Conservation (phyloP, 2,113 vertebrate species). For the Micronycteris hirsuta region DNA sequence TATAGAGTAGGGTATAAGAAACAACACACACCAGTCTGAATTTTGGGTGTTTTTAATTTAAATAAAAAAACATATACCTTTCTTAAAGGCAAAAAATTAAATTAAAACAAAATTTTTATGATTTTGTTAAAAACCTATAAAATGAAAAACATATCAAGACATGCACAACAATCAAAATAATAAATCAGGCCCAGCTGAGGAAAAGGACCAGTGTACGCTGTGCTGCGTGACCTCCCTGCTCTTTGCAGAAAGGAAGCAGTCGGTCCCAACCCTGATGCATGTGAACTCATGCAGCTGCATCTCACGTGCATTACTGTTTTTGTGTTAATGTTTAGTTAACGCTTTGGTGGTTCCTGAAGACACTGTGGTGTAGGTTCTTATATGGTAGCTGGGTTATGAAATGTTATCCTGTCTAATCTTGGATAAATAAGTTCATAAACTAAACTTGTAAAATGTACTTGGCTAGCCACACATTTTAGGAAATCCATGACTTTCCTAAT, state of each 20-base stretch:
- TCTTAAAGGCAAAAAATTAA: background rate
- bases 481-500: conserved; percentile 15
- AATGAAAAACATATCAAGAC: background rate
- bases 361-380: background rate
- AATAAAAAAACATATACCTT: background rate
- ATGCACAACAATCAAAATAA: background rate
- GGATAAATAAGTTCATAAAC: background rate
- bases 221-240: background rate
- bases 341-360: background rate
- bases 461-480: background rate
- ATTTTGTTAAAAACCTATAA: background rate
- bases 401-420: background rate
- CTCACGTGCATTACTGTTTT: background rate
- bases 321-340: background rate
- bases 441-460: background rate
- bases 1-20: background rate
- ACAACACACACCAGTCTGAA: background rate
- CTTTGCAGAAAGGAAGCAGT: background rate
- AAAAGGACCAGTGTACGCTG: background rate
- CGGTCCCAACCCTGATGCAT: background rate
- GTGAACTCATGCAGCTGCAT: background rate
- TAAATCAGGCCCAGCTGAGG: background rate
- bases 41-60: background rate
- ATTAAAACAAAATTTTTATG: background rate
- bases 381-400: background rate